phyloP scores from a whole-genome alignment of 2,113 vertebrate species.

The Plecturocebus donacophilus region DNA sequence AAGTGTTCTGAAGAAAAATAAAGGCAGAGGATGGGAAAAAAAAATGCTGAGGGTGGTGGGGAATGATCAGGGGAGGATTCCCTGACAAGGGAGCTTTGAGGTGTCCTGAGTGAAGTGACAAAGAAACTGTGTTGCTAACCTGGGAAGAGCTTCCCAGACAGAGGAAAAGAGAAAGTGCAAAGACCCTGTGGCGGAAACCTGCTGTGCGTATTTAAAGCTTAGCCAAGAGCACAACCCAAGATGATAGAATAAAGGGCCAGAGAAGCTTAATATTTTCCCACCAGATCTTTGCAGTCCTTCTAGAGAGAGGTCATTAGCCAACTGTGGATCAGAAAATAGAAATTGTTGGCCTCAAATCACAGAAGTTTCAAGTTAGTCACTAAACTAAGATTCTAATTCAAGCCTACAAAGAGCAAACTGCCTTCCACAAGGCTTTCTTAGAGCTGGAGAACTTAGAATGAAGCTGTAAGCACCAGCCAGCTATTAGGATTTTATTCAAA shows the following conservation, averaged over 20 bases:
- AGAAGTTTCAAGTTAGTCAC: not conserved
- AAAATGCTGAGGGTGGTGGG: not conserved
- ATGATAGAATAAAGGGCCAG: not conserved
- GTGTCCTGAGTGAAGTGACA: fast-evolving
- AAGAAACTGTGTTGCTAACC: fast-evolving
- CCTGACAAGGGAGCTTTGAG: not conserved
- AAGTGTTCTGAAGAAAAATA: not conserved
- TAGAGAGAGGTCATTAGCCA: not conserved
- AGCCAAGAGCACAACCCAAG: not conserved
- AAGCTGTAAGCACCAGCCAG: fast-evolving
- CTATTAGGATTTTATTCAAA: fast-evolving
- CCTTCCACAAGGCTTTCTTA: fast-evolving
- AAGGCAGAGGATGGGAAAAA: not conserved
- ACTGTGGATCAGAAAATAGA: not conserved
- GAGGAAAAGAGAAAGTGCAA: not conserved
- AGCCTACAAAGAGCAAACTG: fast-evolving
- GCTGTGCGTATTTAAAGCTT: fast-evolving
- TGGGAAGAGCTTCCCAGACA: not conserved
- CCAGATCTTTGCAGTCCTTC: not conserved
- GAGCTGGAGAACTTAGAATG: too few relatives aligned
- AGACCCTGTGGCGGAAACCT: not conserved
- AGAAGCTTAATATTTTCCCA: not conserved
- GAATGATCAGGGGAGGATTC: not conserved
- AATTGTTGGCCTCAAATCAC: fast-evolving
- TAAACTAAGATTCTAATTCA: not conserved